phyloP scores from a whole-genome alignment of 2,113 vertebrate genomes.

The Bubalus kerabau region DNA sequence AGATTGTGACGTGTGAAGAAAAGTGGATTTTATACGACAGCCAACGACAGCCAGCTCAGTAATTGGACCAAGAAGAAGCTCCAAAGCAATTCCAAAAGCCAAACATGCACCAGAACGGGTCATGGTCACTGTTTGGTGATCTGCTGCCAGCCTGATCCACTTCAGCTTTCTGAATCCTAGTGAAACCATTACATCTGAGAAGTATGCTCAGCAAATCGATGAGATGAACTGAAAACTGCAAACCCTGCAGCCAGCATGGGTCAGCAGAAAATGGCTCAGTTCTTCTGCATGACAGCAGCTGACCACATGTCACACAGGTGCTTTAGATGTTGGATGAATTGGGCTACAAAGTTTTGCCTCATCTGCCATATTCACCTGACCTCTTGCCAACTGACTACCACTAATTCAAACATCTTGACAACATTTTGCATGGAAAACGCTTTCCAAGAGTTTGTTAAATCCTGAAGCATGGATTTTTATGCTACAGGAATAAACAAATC shows the following conservation, averaged over 20 bases:
- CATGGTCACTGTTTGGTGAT: neutral
- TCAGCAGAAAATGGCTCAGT: neutral
- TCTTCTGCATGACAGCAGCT: neutral
- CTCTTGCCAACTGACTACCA: neutral
- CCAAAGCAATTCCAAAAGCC: neutral
- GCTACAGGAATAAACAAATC: neutral
- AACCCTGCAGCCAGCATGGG: neutral
- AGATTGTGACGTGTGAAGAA: neutral
- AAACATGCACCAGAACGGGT: neutral
- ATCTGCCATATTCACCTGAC: neutral
- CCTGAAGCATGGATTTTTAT: neutral
- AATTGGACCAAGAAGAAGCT: neutral
- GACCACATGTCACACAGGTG: neutral
- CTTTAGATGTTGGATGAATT: neutral
- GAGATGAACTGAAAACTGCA: neutral
- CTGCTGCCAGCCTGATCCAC: neutral
- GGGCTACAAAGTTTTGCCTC: neutral
- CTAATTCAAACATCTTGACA: neutral
- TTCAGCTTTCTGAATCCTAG: neutral
- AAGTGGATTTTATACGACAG: neutral
- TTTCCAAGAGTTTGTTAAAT: neutral
- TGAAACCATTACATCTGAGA: neutral
- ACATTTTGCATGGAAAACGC: neutral
- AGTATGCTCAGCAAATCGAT: neutral
- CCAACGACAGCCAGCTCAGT: neutral